These are phyloP conservation scores for Isotomurus palustris DNA, from an alignment of 2,888 invertebrate species.

Conservation along the genomic window DNA sequence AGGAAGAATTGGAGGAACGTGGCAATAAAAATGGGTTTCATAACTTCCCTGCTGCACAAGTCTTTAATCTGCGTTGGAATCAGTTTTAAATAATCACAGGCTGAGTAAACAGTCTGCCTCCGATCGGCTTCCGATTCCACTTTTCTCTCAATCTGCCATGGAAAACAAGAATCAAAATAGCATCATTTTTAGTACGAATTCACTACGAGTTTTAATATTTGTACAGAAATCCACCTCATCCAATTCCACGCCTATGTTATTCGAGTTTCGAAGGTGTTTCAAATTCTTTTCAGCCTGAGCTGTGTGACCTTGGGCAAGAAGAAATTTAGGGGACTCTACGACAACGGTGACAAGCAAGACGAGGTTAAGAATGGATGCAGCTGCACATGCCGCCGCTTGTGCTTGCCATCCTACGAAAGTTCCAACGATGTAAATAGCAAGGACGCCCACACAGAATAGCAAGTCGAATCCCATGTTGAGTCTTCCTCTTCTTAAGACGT, in stretches of 20 bases:
- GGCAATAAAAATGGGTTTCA: constrained; percentile 16
- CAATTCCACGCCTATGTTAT: background rate
- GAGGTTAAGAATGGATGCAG: constrained; percentile 3
- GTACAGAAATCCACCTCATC: background rate
- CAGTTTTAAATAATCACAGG: too few species aligned
- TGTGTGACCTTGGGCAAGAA: background rate
- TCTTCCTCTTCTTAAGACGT: background rate
- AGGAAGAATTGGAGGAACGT: constrained; percentile 18
- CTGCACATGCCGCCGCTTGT: constrained; percentile 5
- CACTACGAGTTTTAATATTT: too few species aligned
- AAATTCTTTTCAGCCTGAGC: constrained; percentile 3
- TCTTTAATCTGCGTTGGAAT: background rate
- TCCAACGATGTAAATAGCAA: constrained; percentile 13
- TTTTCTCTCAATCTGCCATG: too few species aligned
- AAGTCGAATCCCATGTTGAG: constrained; percentile 19
- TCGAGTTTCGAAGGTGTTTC: background rate
- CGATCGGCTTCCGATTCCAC: too few species aligned
- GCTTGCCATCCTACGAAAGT: constrained; percentile 11
- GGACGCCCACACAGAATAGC: constrained; percentile 16
- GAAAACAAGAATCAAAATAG: too few species aligned
- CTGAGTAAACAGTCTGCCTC: too few species aligned
- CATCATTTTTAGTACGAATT: too few species aligned
- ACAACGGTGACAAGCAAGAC: background rate
- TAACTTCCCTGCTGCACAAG: too few species aligned
- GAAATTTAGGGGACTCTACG: constrained; percentile 4